Conservation (phyloP, 2,888 invertebrate species). For the Drosophila picticornis region DNA sequence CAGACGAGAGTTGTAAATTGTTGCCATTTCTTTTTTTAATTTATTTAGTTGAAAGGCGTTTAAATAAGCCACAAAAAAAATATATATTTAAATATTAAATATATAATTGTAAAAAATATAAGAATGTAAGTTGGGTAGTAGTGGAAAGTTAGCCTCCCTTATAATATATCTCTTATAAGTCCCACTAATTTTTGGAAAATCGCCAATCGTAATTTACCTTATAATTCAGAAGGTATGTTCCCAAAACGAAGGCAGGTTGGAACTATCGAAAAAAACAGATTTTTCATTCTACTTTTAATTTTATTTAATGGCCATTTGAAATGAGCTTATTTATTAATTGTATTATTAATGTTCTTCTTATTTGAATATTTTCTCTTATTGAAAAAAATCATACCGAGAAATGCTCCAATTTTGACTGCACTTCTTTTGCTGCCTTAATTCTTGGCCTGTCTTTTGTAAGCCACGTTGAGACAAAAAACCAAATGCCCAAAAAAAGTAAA, state of each 20-base stretch:
- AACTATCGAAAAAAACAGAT: neutral
- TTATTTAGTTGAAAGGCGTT: constrained; percentile 21
- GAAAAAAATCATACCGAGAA: neutral
- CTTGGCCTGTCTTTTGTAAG: neutral
- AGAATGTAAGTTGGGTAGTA: neutral
- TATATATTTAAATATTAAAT: neutral
- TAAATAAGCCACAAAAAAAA: constrained; percentile 29
- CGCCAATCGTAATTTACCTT: neutral
- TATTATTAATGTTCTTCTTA: neutral
- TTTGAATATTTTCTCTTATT: neutral
- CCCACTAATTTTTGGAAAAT: neutral
- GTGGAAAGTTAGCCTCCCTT: neutral
- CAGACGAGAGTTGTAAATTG: constrained; percentile 37
- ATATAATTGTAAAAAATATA: neutral
- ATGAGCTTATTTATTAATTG: neutral
- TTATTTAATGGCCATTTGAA: neutral
- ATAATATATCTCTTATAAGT: neutral
- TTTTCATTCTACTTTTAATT: neutral
- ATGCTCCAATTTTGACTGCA: neutral
- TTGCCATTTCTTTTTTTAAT: constrained; percentile 28
- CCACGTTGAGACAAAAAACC: neutral
- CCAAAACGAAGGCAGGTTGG: neutral
- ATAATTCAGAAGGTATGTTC: neutral
- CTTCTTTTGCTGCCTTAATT: neutral
- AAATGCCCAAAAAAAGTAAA: neutral